Base-by-base conservation (phyloP, 2,113 vertebrate species). In the Thinocorus orbignyianus region DNA sequence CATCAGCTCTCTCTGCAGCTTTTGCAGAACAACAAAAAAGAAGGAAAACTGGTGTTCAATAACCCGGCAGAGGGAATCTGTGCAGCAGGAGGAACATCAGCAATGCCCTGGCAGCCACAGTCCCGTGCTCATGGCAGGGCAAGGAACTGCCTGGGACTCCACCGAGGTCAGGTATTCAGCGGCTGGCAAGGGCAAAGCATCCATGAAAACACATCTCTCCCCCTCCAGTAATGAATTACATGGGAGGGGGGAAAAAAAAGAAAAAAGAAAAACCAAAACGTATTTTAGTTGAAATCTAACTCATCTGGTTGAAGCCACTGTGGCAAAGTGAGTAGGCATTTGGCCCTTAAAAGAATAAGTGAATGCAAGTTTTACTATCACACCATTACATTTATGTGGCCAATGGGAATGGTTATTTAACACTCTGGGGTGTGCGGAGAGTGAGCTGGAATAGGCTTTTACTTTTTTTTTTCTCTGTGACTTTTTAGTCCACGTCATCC, bases 361-460 rank as follows among this genome's bases (percentile, higher is more conserved):
- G 39, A 46, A 62, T 23, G 16, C 26, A 70, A 77, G 33, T 78
- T 86, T 92, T 86, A 77, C 49, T 60, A 51, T 68, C 62, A n/a
- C 46, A 46, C 42, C 42, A 39, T 78, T 76, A 46, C 41, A 80
- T 88, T 87, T 78, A 71, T 17, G 57, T 81, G 73, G 65, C 73
- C 86, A 91, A 84, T 61, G 68, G 71, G 72, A 90, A 81, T 20
- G 64, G 79, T 93, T 90, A 80, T 83, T 92, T 95, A 94, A 94
- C 68, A 86, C 48, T 90, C 64, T 65, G 35, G 68, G 74, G 48
- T 61, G 68, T 42, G 39, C 3, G 10, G 35, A 93, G 41, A 73
- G 11, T 1, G 5, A 88, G 74, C 15, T 80, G 42, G 39, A 93
- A 78, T 30, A 70, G 39, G 41, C 64, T 95, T 86, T 58, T 22